phyloP scores from a whole-genome alignment of 2,888 invertebrate genomes.

The Hymenopus coronatus region DNA sequence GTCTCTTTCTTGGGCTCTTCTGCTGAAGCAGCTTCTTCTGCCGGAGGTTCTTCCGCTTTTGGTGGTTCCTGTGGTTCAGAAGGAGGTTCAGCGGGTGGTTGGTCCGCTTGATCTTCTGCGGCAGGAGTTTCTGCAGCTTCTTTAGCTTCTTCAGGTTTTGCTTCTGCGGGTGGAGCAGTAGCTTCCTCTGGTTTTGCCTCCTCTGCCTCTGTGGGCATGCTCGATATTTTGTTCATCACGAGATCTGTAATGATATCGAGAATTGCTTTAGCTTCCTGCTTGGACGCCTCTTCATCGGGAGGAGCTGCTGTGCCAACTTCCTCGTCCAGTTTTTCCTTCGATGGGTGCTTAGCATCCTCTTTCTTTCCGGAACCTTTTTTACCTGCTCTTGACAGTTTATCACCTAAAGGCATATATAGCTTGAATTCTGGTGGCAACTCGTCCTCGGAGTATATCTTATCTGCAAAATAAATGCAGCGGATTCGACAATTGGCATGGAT shows the following conservation, averaged over 20 bases:
- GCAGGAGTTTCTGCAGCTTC: neutral
- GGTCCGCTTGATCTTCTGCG: neutral
- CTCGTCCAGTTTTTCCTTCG: neutral
- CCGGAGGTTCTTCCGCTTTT: neutral
- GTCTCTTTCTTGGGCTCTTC: neutral
- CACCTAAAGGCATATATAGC: conserved; percentile 54
- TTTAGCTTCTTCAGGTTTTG: neutral
- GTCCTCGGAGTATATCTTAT: conserved; percentile 68
- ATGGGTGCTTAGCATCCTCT: neutral
- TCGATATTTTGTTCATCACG: too few relatives aligned
- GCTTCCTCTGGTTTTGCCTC: neutral
- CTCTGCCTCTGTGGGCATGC: too few relatives aligned
- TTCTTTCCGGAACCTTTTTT: neutral
- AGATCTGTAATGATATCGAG: too few relatives aligned
- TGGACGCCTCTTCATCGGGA: too few relatives aligned
- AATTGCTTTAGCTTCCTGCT: too few relatives aligned
- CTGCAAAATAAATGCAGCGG: conserved; percentile 81
- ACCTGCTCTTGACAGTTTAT: neutral
- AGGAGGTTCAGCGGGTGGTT: neutral
- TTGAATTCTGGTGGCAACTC: conserved; percentile 65
- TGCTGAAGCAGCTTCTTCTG: neutral
- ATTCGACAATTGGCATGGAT: conserved; percentile 95
- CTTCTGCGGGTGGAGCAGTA: neutral
- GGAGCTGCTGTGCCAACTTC: neutral
- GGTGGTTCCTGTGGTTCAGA: neutral